Evolutionary conservation across 2,888 invertebrate genomes (phyloP).

Genomic region (Eulithis testata): DNA sequence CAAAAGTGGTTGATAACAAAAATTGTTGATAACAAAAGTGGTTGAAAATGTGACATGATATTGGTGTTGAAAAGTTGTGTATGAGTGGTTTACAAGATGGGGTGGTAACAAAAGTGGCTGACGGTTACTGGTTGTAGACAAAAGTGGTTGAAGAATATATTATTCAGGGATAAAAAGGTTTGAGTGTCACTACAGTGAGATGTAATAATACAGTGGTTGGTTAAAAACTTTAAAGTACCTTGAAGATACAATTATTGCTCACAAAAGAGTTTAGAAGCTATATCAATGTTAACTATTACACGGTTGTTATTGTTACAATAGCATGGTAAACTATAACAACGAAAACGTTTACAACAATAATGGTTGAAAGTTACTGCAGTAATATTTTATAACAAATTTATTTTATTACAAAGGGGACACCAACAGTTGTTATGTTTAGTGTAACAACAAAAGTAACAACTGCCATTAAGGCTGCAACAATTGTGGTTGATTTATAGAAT

Average conservation of each 20-base stretch:
- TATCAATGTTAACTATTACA: not conserved
- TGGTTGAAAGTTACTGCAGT: no score
- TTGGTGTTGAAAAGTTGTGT: no score
- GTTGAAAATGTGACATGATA: not conserved
- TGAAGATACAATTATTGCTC: not conserved
- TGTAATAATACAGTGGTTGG: not conserved
- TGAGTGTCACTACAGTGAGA: not conserved
- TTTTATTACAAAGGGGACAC: no score
- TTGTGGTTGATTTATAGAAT: no score
- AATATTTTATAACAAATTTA: no score
- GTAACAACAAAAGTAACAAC: no score
- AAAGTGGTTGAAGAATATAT: not conserved
- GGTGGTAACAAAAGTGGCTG: not conserved
- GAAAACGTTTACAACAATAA: not conserved
- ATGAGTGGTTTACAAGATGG: not conserved
- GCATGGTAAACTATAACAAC: not conserved
- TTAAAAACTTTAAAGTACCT: not conserved
- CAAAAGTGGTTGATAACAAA: constrained; percentile 4
- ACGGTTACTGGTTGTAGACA: not conserved
- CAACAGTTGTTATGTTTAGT: no score
- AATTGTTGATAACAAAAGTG: constrained; percentile 1
- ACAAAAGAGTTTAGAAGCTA: not conserved
- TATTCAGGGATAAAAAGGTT: not conserved
- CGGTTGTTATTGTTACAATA: not conserved
- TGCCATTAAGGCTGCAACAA: no score